These are phyloP conservation scores for Heliothis virescens DNA, from an alignment of 1,140 invertebrate genomes.

Conservation along the genomic window DNA sequence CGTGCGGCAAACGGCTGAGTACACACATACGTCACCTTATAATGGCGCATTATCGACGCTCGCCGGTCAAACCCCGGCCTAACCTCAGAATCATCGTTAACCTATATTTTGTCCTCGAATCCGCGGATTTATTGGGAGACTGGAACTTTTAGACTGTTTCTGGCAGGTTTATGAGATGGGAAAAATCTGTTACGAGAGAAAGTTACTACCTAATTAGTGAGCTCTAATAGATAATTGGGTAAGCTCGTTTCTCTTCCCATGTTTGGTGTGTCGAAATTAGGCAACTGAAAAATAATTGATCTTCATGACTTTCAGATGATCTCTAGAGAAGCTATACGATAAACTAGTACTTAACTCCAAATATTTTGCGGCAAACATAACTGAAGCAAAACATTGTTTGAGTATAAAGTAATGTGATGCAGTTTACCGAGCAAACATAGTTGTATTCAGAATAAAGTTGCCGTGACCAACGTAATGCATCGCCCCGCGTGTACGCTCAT, in stretches of 20 bases:
- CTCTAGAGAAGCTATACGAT: too few relatives aligned
- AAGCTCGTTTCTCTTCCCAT: too few relatives aligned
- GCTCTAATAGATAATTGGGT: too few relatives aligned
- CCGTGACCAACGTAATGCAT: neutral
- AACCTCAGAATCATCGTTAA: conserved; percentile 34
- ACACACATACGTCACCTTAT: conserved; percentile 27
- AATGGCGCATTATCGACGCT: conserved; percentile 32
- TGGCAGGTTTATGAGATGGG: neutral
- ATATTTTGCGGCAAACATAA: neutral
- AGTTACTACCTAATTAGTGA: too few relatives aligned
- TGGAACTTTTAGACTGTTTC: neutral
- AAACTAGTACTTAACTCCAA: neutral
- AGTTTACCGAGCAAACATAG: neutral
- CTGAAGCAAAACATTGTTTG: neutral
- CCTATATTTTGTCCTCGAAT: conserved; percentile 26
- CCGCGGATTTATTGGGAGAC: neutral
- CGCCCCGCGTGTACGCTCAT: neutral
- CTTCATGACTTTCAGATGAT: too few relatives aligned
- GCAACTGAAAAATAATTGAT: too few relatives aligned
- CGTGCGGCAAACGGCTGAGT: conserved; percentile 2
- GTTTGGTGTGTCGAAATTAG: too few relatives aligned
- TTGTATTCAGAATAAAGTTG: conserved; percentile 2
- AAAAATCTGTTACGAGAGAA: too few relatives aligned
- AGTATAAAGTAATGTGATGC: neutral
- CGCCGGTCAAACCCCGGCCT: conserved; percentile 19